Percentiles rank a stretch among this genome's conserved stretches.
Evolutionary conservation across 2,113 vertebrate species (phyloP).

Genomic region (Sturnira hondurensis): DNA sequence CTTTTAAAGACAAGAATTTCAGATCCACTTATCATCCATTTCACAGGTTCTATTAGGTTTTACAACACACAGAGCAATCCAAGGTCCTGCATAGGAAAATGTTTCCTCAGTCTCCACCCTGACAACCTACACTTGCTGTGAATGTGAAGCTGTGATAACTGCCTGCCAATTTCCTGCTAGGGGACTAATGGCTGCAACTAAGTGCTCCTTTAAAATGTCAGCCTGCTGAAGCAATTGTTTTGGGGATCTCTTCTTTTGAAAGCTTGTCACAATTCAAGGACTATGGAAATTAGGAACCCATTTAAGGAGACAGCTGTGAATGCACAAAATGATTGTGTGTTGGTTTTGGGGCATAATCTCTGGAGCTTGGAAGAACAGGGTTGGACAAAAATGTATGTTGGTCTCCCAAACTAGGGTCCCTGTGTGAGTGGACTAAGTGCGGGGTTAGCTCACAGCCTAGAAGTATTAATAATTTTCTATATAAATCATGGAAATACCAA

Average conservation of each 20-base stretch:
- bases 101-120: not conserved
- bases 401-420: not conserved
- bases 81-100: not conserved
- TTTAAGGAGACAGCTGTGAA: not conserved
- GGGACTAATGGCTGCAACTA: conserved; percentile 7
- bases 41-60: not conserved
- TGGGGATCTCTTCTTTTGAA: conserved; percentile 13
- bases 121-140: not conserved
- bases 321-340: not conserved
- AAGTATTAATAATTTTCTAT: not conserved
- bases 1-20: not conserved
- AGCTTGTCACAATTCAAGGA: conserved; percentile 5
- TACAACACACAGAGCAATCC: not conserved
- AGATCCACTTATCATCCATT: not conserved
- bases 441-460: not conserved
- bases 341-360: not conserved
- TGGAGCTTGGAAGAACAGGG: not conserved
- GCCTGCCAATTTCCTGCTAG: not conserved
- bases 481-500: not conserved
- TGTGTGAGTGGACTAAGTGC: not conserved
- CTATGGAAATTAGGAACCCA: not conserved
- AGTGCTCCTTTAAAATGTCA: conserved; percentile 8
- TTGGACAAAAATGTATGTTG: not conserved
- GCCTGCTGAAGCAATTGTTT: not conserved
- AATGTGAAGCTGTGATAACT: not conserved